phyloP scores from a whole-genome alignment of 2,797 vertebrate species.

The Nyctalus aviator region DNA sequence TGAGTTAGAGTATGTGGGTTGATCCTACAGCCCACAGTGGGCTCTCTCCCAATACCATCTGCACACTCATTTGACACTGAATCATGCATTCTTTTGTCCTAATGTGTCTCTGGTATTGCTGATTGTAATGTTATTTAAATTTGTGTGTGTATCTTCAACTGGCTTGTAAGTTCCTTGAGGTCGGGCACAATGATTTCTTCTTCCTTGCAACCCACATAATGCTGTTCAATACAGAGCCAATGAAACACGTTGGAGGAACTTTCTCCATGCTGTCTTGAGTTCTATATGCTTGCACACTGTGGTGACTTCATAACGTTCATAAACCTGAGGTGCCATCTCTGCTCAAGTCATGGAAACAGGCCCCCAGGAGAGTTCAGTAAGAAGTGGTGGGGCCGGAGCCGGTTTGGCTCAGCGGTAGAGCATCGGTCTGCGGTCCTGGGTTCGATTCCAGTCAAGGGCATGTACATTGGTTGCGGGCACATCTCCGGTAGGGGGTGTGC shows the following conservation, averaged over 20 bases:
- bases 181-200: not conserved
- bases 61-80: constrained; percentile 68
- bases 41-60: constrained; percentile 32
- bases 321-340: not conserved
- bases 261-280: not conserved
- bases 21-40: not conserved
- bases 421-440: too few species aligned
- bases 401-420: too few species aligned
- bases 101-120: constrained; percentile 46
- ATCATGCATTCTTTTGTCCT: constrained; percentile 53
- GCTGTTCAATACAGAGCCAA: not conserved
- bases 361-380: not conserved
- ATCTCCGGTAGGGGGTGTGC: too few species aligned
- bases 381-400: not conserved
- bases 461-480: too few species aligned
- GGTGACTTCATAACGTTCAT: not conserved
- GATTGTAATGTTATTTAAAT: constrained; percentile 53
- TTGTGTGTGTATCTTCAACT: constrained; percentile 23
- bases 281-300: not conserved
- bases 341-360: not conserved
- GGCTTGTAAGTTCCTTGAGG: constrained; percentile 15
- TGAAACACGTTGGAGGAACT: not conserved
- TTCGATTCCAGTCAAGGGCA: too few species aligned
- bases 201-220: not conserved
- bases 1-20: constrained; percentile 39